Evolutionary conservation across 2,113 vertebrate species (phyloP), one percentile per base, ranked within the genome.

Genomic region (Mystacornis crossleyi): DNA sequence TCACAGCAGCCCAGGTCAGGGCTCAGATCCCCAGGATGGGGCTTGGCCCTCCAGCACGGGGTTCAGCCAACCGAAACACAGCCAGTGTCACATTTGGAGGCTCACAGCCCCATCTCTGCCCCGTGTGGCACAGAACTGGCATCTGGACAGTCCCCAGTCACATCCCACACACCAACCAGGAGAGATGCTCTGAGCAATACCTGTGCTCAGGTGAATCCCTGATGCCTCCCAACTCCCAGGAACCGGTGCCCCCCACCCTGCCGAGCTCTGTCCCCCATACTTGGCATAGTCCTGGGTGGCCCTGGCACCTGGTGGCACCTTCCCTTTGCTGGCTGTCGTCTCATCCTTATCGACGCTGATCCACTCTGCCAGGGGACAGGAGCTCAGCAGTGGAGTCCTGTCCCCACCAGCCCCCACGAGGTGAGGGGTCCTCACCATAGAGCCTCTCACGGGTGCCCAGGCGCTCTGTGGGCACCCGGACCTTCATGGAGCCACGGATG

Each of bases 301-400:
- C 94, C 99, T 98, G 36, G 98, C 95, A 18, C 97, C 93, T 38
- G 98, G 93, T 0, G 97, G 98, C 29, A 90, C 96, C 97, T 98
- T 99, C 95, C 98, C 98, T 97, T 99, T 99, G 24, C 98, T 96
- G 8, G 98, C 98, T 6, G 98, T 98, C 0, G 98, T 98, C 93
- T 99, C 99, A 4, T 99, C 99, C 80, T 99, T 99, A 93, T 99
- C 99, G 17, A 99, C 90, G 69, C 99, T 99, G 97, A 99, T 99
- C 99, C 99, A 99, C 93, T 99, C 99, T 99, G 97, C 26, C 17
- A 0, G 80, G 50, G 50, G 33, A 67, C 7, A 26, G 12, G 47
- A 54, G 36, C 28, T 96, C 70, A 96, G 87, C 3, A 5, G 26
- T 4, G 54, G 43, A 33, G 29, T 48, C 51, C 51, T 12, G 4